Base-by-base conservation (phyloP, 2,797 vertebrate species). In the Sus cebifrons region DNA sequence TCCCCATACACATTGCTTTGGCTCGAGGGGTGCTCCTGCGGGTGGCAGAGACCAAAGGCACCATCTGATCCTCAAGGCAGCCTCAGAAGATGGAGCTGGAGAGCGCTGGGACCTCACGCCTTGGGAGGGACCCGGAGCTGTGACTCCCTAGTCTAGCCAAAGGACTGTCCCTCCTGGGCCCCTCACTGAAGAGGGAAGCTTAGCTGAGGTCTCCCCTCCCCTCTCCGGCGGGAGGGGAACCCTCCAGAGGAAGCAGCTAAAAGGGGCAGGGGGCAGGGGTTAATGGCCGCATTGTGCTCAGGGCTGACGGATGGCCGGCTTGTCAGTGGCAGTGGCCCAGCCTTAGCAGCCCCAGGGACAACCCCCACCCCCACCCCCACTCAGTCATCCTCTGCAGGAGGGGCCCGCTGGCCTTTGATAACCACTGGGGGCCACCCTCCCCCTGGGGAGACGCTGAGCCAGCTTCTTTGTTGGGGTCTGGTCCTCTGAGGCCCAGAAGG, bases 211-310 rank as follows among this genome's bases (percentile, higher is more conserved):
- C 89, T 68, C 71, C 70, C 89, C 67, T 96, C 44, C 79, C 79
- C 95, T 91, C 58, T 49, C 70, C 60, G 18, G 17, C 32, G 21
- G 62, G 83, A 44, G 32, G 60, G 68, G 56, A 21, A 40, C 64
- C 56, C 77, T 96, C 71, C 96, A 98, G 85, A 97, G 98, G 98
- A 98, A 98, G 96, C 96, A 96, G 97, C 98, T 98, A 87, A 97
- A 98, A 98, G 95, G 96, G 92, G 20, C 21, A 88, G 88, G 96
- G 98, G 98, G 98, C 98, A 99, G 98, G 96, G 98, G 98, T 98
- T 98, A 98, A 98, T 98, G 98, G 98, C 93, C 85, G 78, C 96
- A 97, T 98, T 99, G 98, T 98, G 70, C 97, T 95, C 92, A 58
- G 67, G 96, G 97, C 94, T 67, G 71, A 98, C 89, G 96, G 98